phyloP scores from a whole-genome alignment of 2,888 invertebrate genomes.

The Eucriotettix oculatus region DNA sequence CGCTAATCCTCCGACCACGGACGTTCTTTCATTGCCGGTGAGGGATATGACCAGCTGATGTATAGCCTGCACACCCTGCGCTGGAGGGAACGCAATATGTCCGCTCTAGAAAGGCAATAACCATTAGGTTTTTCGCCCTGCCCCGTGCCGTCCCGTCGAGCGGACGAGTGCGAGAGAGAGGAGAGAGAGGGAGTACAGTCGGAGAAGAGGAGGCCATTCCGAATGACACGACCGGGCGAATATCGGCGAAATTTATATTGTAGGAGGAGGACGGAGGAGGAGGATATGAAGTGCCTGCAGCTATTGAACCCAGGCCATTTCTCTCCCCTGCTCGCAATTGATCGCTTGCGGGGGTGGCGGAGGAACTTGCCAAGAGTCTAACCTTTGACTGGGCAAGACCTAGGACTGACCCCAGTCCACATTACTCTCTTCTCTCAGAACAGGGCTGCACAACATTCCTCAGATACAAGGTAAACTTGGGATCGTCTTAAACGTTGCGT shows the following conservation, averaged over 20 bases:
- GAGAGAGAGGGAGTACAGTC: background rate
- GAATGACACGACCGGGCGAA: constrained; percentile 41
- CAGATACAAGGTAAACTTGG: too few species aligned
- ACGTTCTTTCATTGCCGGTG: constrained; percentile 1
- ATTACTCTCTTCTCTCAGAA: background rate
- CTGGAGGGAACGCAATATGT: constrained; percentile 42
- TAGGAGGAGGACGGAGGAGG: constrained; percentile 5
- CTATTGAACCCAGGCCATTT: too few species aligned
- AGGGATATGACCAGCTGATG: constrained; percentile 23
- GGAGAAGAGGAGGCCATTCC: constrained; percentile 31
- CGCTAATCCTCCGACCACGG: background rate
- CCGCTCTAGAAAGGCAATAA: constrained; percentile 41
- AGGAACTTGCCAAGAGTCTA: background rate
- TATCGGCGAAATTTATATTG: constrained; percentile 39
- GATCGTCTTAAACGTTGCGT: too few species aligned
- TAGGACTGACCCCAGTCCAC: background rate
- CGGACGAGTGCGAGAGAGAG: background rate
- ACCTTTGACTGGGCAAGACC: background rate
- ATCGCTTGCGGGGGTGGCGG: background rate
- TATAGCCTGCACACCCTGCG: constrained; percentile 39
- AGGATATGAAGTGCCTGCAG: background rate
- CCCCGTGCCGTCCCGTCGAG: background rate
- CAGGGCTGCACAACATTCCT: too few species aligned
- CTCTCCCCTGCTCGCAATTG: too few species aligned
- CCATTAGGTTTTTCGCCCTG: constrained; percentile 33